Evolutionary conservation across 1,140 invertebrate species (phyloP).

Genomic region (Spodoptera litura): DNA sequence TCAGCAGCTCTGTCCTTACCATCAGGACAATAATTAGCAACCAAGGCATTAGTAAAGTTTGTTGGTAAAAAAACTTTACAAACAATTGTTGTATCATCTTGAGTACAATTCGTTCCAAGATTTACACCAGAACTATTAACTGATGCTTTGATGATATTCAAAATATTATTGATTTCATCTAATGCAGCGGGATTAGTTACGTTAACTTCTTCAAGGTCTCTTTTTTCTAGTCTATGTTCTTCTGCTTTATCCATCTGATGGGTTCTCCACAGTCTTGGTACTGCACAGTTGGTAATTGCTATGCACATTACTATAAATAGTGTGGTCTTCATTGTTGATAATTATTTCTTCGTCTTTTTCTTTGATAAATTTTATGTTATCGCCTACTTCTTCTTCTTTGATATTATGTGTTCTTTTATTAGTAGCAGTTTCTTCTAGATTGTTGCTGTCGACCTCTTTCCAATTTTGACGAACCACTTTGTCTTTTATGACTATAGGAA

Average conservation of each 20-base stretch:
- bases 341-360: background rate
- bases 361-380: background rate
- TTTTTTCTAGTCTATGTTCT: background rate
- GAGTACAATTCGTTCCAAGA: no score
- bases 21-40: background rate
- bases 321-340: constrained; percentile 7
- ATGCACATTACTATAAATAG: background rate
- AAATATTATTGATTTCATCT: background rate
- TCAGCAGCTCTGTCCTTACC: constrained; percentile 5
- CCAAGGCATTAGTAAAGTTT: background rate
- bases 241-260: no score
- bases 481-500: no score
- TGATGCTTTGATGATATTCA: background rate
- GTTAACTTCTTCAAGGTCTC: background rate
- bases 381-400: background rate
- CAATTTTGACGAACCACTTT: no score
- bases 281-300: background rate
- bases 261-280: background rate
- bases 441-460: no score
- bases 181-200: background rate
- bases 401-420: background rate
- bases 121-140: background rate
- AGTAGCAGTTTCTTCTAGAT: no score
- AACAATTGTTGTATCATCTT: background rate
- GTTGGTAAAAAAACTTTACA: background rate